Percentiles rank a stretch among this genome's conserved stretches.
These are phyloP conservation scores for Hydrolagus affinis DNA, from an alignment of 2,113 vertebrate species.

Conservation along the genomic window DNA sequence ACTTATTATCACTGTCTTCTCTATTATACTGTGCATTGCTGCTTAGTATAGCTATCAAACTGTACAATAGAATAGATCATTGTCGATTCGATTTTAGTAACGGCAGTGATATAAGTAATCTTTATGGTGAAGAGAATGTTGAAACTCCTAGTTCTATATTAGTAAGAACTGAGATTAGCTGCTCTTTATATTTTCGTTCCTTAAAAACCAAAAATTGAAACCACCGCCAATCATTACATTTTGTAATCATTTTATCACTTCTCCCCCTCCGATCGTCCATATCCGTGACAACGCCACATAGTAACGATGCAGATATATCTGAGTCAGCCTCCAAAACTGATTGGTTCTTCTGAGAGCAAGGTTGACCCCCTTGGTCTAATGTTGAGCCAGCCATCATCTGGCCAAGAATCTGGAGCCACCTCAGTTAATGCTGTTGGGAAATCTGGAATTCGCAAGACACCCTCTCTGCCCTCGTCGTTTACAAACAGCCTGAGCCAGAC, in stretches of 20 bases:
- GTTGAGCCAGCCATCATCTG: slow-evolving; percentile 43
- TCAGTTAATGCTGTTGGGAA: slow-evolving; percentile 45
- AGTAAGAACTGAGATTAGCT: not conserved
- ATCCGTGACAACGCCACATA: slow-evolving; percentile 53
- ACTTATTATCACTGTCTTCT: too few relatives aligned
- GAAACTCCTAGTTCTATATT: not conserved
- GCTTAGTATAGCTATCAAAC: not conserved
- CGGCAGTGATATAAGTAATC: not conserved
- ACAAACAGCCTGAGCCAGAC: slow-evolving; percentile 57
- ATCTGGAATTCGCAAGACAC: slow-evolving; percentile 47
- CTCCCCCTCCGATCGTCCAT: slow-evolving; percentile 52
- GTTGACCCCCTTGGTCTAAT: slow-evolving; percentile 45
- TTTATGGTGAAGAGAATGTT: not conserved
- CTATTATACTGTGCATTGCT: too few relatives aligned
- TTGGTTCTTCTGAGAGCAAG: slow-evolving; percentile 51
- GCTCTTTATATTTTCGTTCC: not conserved
- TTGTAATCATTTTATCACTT: slow-evolving; percentile 40
- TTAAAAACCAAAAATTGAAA: not conserved
- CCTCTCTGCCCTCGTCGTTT: slow-evolving; percentile 52
- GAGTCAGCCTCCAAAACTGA: slow-evolving; percentile 52
- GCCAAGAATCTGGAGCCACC: slow-evolving; percentile 45
- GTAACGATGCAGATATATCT: slow-evolving; percentile 66
- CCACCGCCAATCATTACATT: not conserved
- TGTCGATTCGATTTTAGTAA: not conserved
- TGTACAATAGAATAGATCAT: not conserved